Conservation (phyloP, 2,113 vertebrate genomes). For the Theristicus caerulescens region DNA sequence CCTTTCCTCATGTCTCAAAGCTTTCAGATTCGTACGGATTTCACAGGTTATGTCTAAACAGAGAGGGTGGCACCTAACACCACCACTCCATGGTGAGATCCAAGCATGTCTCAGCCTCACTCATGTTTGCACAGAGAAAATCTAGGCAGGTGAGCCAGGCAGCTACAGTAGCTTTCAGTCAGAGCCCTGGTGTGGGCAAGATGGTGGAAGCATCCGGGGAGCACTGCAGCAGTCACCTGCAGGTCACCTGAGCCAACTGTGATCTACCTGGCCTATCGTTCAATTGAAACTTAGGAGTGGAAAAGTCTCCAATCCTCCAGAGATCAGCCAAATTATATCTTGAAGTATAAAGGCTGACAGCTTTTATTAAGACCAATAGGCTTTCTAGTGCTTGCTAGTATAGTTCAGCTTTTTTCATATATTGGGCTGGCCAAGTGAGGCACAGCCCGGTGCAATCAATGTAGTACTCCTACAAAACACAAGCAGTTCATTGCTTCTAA, state of each 20-base stretch:
- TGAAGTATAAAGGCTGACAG: not conserved
- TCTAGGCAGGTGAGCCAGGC: not conserved
- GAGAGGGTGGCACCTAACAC: not conserved
- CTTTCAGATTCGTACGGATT: fast-evolving
- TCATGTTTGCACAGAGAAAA: not conserved
- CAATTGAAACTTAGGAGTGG: not conserved
- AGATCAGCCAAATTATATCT: not conserved
- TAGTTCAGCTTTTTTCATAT: not conserved
- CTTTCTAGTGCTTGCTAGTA: not conserved
- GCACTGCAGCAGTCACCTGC: not conserved
- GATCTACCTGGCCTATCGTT: not conserved
- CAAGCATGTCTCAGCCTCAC: fast-evolving
- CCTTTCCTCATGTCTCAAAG: not conserved
- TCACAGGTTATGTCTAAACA: not conserved
- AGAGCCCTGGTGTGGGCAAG: not conserved
- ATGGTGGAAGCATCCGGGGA: fast-evolving
- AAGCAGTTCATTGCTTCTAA: not conserved
- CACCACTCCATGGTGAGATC: not conserved
- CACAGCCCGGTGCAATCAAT: not conserved
- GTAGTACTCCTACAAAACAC: not conserved
- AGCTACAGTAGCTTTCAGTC: not conserved
- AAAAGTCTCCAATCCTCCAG: not conserved
- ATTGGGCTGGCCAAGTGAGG: not conserved
- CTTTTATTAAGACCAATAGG: not conserved
- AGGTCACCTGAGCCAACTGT: not conserved